Percentiles rank a stretch among this genome's conserved stretches.
phyloP scores from a whole-genome alignment of 2,888 invertebrate genomes.

The Leucozona laternaria region DNA sequence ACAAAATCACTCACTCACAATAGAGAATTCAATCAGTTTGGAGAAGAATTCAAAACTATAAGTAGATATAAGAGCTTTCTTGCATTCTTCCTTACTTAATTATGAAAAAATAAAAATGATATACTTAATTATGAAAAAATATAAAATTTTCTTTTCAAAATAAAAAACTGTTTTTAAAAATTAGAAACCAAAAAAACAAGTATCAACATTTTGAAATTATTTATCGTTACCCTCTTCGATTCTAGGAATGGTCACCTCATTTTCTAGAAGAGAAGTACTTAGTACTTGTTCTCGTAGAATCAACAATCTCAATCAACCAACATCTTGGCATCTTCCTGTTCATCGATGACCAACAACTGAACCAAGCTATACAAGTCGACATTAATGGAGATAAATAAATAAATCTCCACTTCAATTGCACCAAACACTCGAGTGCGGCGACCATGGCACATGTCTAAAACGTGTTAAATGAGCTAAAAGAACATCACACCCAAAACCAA shows the following conservation, averaged over 20 bases:
- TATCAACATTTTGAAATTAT: background rate
- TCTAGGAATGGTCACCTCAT: background rate
- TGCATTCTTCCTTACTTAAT: too few relatives aligned
- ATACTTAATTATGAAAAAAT: too few relatives aligned
- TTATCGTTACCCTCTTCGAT: background rate
- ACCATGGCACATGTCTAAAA: conserved; percentile 13
- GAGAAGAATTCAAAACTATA: too few relatives aligned
- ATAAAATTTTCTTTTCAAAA: too few relatives aligned
- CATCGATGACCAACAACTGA: conserved; percentile 28
- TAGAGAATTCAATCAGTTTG: too few relatives aligned
- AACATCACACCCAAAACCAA: conserved; percentile 12
- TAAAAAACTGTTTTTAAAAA: too few relatives aligned
- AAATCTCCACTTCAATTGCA: conserved; percentile 54
- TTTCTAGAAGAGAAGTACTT: background rate
- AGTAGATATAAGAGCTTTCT: too few relatives aligned
- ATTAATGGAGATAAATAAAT: conserved; percentile 54
- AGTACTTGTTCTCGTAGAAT: conserved; percentile 18
- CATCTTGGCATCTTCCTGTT: conserved; percentile 48
- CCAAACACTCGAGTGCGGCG: conserved; percentile 7
- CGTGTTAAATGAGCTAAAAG: conserved; percentile 50
- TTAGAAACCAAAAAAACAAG: too few relatives aligned
- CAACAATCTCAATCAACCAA: conserved; percentile 27
- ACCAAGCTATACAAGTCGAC: background rate
- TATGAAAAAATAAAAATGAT: too few relatives aligned
- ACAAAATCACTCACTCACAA: too few relatives aligned